Conservation (phyloP, 2,888 invertebrate genomes). For the Platycnemis pennipes region DNA sequence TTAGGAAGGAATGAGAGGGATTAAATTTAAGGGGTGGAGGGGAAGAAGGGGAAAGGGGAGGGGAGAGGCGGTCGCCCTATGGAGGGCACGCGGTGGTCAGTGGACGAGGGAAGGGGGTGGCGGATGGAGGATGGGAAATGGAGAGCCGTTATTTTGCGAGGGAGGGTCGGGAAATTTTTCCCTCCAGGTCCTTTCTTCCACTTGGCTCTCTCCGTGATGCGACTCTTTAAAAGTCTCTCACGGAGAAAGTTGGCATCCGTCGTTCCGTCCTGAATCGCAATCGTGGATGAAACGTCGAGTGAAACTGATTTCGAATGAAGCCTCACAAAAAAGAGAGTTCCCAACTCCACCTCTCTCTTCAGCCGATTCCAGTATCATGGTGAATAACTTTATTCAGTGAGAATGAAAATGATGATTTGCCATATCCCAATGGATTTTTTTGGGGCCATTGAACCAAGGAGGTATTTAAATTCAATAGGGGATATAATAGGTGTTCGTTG, state of each 20-base stretch:
- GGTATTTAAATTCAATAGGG: too few species aligned
- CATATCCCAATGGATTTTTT: too few species aligned
- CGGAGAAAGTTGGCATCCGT: not conserved
- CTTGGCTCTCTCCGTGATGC: not conserved
- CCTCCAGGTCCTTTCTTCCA: not conserved
- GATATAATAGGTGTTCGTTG: too few species aligned
- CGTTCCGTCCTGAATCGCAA: not conserved
- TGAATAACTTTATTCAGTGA: too few species aligned
- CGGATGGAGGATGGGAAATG: not conserved
- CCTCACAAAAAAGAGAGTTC: not conserved
- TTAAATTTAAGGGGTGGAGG: not conserved
- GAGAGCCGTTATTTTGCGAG: not conserved
- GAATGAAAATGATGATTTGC: too few species aligned
- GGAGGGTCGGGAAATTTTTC: not conserved
- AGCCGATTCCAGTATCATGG: too few species aligned
- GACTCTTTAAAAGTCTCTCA: not conserved
- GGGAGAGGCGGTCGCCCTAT: not conserved
- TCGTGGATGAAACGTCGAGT: not conserved
- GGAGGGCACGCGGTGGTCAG: not conserved
- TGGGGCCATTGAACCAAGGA: too few species aligned
- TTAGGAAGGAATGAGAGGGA: not conserved
- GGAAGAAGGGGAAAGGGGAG: not conserved
- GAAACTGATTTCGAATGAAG: not conserved
- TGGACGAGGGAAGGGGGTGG: not conserved
- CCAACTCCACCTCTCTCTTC: not conserved